phyloP scores from a whole-genome alignment of 1,140 invertebrate genomes.

The Antheraea pernyi region DNA sequence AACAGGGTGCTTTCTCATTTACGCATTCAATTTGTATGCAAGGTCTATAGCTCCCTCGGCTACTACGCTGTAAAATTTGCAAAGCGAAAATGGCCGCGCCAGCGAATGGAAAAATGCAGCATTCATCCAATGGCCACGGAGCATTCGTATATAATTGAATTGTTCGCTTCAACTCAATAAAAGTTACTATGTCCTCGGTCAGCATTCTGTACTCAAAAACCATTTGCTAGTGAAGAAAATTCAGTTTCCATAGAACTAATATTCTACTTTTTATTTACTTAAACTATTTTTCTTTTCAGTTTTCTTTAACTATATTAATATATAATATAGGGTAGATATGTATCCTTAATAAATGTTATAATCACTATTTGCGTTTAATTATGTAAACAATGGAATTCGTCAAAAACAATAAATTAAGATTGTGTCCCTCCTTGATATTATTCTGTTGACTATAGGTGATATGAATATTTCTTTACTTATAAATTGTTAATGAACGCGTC shows the following conservation, averaged over 20 bases:
- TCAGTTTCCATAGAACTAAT: slow-evolving; percentile 18
- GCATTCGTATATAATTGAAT: slow-evolving; percentile 39
- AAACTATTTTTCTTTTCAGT: not conserved
- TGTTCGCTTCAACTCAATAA: slow-evolving; percentile 32
- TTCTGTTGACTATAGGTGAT: too few relatives aligned
- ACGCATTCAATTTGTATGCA: slow-evolving; percentile 67
- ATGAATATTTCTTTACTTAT: too few relatives aligned
- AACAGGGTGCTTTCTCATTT: slow-evolving; percentile 58
- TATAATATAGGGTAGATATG: too few relatives aligned
- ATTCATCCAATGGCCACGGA: not conserved
- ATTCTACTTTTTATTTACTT: not conserved
- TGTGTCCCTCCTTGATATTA: too few relatives aligned
- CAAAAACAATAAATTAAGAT: too few relatives aligned
- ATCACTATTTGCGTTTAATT: too few relatives aligned
- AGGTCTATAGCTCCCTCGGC: slow-evolving; percentile 51
- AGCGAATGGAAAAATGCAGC: slow-evolving; percentile 31
- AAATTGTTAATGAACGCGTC: too few relatives aligned
- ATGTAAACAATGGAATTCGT: too few relatives aligned
- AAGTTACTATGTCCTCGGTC: slow-evolving; percentile 26
- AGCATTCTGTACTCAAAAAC: slow-evolving; percentile 19
- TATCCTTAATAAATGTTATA: too few relatives aligned
- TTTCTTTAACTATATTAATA: not conserved
- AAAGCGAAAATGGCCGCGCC: slow-evolving; percentile 15
- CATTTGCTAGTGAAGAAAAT: slow-evolving; percentile 20
- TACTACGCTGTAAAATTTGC: slow-evolving; percentile 38